Percentiles rank a stretch among this genome's conserved stretches.
Evolutionary conservation across 2,888 invertebrate genomes (phyloP).

Genomic region (Thymelicus sylvestris): DNA sequence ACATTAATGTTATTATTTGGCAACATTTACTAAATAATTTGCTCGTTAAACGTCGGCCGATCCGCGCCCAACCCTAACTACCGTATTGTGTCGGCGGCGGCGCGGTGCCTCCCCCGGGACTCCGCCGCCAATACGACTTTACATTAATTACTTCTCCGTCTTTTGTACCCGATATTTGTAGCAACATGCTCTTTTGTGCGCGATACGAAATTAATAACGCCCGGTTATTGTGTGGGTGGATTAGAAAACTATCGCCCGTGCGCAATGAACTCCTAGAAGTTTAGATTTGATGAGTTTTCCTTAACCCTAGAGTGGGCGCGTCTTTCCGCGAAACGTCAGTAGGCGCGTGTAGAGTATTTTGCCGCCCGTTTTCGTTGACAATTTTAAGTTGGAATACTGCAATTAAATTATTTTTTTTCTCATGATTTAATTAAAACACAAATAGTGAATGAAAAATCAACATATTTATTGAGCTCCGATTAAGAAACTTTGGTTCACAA

Average conservation of each 20-base stretch:
- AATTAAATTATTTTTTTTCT: no score
- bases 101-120: conserved; percentile 64
- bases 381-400: no score
- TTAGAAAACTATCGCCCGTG: conserved; percentile 65
- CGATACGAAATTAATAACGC: conserved; percentile 73
- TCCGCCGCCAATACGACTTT: conserved; percentile 70
- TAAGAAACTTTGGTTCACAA: no score
- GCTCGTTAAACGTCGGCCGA: conserved; percentile 81
- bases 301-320: no score
- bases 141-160: conserved; percentile 75
- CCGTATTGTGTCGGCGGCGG: conserved; percentile 72
- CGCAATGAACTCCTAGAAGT: conserved; percentile 63
- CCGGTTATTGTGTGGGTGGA: conserved; percentile 59
- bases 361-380: no score
- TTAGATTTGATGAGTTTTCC: conserved; percentile 65
- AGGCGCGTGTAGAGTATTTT: no score
- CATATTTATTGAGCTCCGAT: no score
- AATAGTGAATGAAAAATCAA: no score
- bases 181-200: conserved; percentile 77
- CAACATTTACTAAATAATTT: conserved; percentile 84
- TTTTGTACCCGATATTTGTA: conserved; percentile 76
- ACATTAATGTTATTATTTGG: conserved; percentile 83
- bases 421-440: no score
- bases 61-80: conserved; percentile 75
- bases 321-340: no score